A percentile compares a stretch with the other conserved stretches of the same genome.
Evolutionary conservation across 2,888 invertebrate species (phyloP).

Genomic region (Volucella zonaria): DNA sequence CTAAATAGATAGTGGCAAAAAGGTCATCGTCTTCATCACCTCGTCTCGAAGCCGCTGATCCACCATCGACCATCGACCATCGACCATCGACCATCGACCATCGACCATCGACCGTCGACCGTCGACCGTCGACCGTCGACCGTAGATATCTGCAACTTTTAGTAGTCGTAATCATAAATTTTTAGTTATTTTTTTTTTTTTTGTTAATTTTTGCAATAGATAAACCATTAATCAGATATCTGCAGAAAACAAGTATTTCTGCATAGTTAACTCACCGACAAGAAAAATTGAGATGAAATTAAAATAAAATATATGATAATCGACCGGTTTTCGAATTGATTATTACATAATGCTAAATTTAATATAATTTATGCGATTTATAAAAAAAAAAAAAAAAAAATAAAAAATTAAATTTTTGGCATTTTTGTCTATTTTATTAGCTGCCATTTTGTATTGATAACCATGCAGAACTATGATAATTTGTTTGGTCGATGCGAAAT

Average conservation of each 20-base stretch:
- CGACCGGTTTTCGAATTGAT: conserved; percentile 67
- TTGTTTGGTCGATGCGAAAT: conserved; percentile 62
- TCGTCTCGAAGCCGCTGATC: no score
- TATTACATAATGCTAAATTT: conserved; percentile 67
- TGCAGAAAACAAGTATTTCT: conserved; percentile 61
- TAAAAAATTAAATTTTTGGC: no score
- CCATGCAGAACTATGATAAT: conserved; percentile 56
- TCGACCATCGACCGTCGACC: no score
- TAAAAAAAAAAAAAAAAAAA: no score
- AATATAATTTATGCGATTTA: conserved; percentile 58
- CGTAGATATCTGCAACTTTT: conserved; percentile 36
- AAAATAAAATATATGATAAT: conserved; percentile 48
- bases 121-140: no score
- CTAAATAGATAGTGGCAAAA: conserved; percentile 39
- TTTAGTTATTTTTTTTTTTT: conserved; percentile 32
- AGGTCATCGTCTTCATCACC: conserved; percentile 66
- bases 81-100: no score
- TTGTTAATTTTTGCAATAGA: conserved; percentile 46
- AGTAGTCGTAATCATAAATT: conserved; percentile 46
- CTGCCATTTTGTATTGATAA: conserved; percentile 18
- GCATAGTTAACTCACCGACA: conserved; percentile 62
- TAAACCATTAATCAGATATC: conserved; percentile 53
- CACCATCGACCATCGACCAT: no score
- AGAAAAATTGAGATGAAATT: conserved; percentile 26
- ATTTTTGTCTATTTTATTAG: conserved; percentile 52